Base-by-base conservation (phyloP, 2,888 invertebrate species). In the Drosophila lacicola region DNA sequence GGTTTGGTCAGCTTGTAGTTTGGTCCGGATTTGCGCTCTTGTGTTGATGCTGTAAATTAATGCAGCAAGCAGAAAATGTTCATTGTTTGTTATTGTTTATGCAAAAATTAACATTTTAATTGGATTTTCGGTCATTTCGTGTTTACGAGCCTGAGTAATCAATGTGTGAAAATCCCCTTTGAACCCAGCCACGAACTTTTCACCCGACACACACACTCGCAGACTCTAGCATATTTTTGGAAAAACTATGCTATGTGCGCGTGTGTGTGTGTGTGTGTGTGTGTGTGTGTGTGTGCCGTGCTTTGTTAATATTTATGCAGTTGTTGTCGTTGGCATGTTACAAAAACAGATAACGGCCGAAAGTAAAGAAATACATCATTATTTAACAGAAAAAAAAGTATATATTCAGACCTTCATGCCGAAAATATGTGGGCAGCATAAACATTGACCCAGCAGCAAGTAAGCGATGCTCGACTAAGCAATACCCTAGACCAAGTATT, bases 31-130 rank as follows among this genome's bases (percentile, higher is more conserved):
- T 50, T 69, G 69, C 57, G 61, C 50, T 60, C 78, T 62, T 75
- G 17, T 66, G 60, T 58, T 65, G 58, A 45, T 62, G 77, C 42
- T 67, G 49, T 61, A 76, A 74, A 77, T 78, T 68, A 70, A 77
- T 60, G 42, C 65, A 60, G 63, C 70, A 57, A 34, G 66, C 68
- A 70, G 56, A 70, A 77, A 29, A 77, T 69, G 67, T 68, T 55
- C 67, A 74, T 69, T 79, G 63, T 68, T 75, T 77, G 67, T 60
- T 66, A 72, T 82, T 80, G 80, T 70, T 77, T 72, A 55, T 57
- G 58, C 58, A 77, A 72, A 82, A 81, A 82, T 81, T 81, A 81
- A 82, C 81, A 81, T 82, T 81, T 81, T 81, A 82, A 82, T 81
- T 81, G 81, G 70, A 80, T 80, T 77, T 82, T 72, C 39, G 45